Conservation (phyloP, 2,888 invertebrate species). For the Sminthurides aquaticus region DNA sequence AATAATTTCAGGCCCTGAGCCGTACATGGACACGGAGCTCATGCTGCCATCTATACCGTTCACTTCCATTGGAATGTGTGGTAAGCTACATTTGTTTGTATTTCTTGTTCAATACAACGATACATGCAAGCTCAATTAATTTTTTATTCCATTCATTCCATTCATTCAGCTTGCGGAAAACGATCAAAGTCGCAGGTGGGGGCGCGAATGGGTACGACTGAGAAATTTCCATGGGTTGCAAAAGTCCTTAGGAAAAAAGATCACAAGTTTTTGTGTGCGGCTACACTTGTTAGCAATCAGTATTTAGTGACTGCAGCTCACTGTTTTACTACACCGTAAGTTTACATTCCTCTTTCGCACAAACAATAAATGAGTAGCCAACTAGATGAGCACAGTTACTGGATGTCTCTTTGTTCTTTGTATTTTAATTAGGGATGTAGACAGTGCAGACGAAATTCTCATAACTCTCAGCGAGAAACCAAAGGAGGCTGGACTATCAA, state of each 20-base stretch:
- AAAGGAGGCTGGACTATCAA: background rate
- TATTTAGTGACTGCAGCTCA: constrained; percentile 19
- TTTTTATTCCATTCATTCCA: no score
- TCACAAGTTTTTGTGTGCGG: constrained; percentile 9
- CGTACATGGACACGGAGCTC: constrained; percentile 11
- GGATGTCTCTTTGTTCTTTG: no score
- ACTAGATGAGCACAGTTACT: no score
- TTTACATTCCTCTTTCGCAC: background rate
- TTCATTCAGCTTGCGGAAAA: constrained; percentile 4
- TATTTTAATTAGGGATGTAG: constrained; percentile 4
- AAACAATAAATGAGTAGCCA: no score
- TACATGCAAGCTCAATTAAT: no score
- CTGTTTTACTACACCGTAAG: constrained; percentile 13
- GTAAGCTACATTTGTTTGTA: no score
- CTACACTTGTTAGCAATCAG: constrained; percentile 15
- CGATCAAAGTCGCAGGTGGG: constrained; percentile 5
- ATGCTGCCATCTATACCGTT: constrained; percentile 14
- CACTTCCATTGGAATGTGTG: constrained; percentile 16
- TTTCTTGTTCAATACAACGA: no score
- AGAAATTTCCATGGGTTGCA: constrained; percentile 16
- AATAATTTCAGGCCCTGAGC: no score
- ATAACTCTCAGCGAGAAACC: constrained; percentile 10
- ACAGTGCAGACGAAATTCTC: constrained; percentile 8
- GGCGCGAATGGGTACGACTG: constrained; percentile 9
- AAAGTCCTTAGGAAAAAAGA: constrained; percentile 12